Evolutionary conservation across 2,797 vertebrate species (phyloP).

Genomic region (Taeniopygia guttata): DNA sequence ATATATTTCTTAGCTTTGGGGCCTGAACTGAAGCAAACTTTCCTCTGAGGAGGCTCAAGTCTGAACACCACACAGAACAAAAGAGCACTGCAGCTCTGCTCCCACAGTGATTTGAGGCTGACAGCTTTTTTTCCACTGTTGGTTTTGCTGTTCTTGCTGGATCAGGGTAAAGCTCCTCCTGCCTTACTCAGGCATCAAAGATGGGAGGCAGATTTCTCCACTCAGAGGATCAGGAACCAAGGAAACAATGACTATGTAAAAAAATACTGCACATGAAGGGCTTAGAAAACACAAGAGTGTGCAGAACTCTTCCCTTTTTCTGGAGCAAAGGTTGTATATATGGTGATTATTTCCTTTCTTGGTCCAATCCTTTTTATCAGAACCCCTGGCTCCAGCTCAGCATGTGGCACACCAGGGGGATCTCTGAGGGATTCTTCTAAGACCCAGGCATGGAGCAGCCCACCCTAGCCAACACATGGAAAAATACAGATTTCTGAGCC

Average conservation of each 20-base stretch:
- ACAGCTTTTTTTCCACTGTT: background rate
- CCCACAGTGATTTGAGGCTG: background rate
- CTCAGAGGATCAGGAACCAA: background rate
- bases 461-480: background rate
- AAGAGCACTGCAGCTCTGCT: background rate
- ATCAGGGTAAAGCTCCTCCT: background rate
- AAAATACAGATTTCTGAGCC: background rate
- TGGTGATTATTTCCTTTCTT: background rate
- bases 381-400: background rate
- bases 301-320: background rate
- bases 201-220: background rate
- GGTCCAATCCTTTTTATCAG: background rate
- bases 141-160: background rate
- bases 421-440: background rate
- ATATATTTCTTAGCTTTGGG: background rate
- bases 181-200: background rate
- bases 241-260: background rate
- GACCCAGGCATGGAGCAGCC: background rate
- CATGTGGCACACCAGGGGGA: fast-evolving
- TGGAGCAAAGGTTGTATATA: background rate
- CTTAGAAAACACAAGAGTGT: background rate
- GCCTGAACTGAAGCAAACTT: background rate
- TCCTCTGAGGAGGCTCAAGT: background rate
- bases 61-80: background rate
- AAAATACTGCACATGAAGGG: background rate